These are phyloP conservation scores for Cancer borealis DNA, from an alignment of 2,888 invertebrate species.

Conservation along the genomic window DNA sequence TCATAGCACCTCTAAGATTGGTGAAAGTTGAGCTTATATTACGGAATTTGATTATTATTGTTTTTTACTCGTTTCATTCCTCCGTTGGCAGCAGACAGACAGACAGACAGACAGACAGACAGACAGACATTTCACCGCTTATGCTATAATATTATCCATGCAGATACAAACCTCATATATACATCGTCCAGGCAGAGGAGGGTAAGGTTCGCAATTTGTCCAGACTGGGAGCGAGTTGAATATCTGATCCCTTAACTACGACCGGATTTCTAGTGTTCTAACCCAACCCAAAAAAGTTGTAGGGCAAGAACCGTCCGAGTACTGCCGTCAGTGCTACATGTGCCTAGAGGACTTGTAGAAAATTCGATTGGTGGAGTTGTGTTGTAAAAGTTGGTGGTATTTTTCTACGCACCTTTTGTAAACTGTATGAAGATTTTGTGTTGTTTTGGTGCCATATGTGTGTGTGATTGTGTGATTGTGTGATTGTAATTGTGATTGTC, in stretches of 20 bases:
- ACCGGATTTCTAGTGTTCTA: slow-evolving; percentile 37
- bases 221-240: slow-evolving; percentile 33
- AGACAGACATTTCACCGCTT: neutral
- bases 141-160: neutral
- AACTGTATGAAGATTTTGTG: neutral
- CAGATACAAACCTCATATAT: neutral
- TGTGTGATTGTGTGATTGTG: neutral
- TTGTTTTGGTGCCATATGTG: neutral
- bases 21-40: slow-evolving; percentile 1
- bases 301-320: neutral
- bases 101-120: too few species aligned
- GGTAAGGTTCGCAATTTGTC: slow-evolving; percentile 29
- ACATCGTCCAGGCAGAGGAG: neutral
- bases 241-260: slow-evolving; percentile 24
- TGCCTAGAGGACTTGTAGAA: neutral
- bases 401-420: neutral
- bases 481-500: neutral
- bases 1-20: neutral
- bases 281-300: slow-evolving; percentile 14
- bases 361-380: neutral
- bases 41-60: slow-evolving; percentile 7
- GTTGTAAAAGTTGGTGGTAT: neutral
- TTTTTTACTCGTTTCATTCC: slow-evolving; percentile 17
- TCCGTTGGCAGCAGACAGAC: neutral
- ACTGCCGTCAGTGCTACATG: slow-evolving; percentile 6